Evolutionary conservation across 2,888 invertebrate genomes (phyloP).

Genomic region (Serripes groenlandicus): DNA sequence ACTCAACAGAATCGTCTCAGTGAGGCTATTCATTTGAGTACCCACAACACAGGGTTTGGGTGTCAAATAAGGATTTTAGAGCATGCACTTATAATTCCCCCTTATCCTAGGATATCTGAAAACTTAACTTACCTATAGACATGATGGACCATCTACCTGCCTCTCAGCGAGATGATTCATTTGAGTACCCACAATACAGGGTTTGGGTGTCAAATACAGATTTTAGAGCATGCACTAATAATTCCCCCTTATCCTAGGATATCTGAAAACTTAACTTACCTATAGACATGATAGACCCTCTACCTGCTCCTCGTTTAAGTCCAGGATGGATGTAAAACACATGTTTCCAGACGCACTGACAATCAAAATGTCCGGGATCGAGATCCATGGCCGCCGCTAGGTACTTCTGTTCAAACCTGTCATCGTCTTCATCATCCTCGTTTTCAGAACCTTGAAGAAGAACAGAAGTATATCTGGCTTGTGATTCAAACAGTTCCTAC

Average conservation of each 20-base stretch:
- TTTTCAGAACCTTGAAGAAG: slow-evolving; percentile 67
- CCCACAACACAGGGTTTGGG: too few relatives aligned
- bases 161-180: too few relatives aligned
- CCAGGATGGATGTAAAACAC: slow-evolving; percentile 91
- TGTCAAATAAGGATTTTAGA: too few relatives aligned
- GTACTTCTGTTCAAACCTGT: slow-evolving; percentile 79
- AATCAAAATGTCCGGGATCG: slow-evolving; percentile 91
- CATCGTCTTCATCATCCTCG: slow-evolving; percentile 82
- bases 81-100: too few relatives aligned
- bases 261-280: too few relatives aligned
- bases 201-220: too few relatives aligned
- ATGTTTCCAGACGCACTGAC: slow-evolving; percentile 91
- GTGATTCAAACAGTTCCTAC: neutral
- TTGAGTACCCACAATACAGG: too few relatives aligned
- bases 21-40: too few relatives aligned
- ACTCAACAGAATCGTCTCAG: too few relatives aligned
- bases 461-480: neutral
- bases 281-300: slow-evolving; percentile 65
- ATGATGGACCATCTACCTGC: slow-evolving; percentile 65
- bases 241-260: too few relatives aligned
- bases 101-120: too few relatives aligned
- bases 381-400: slow-evolving; percentile 87
- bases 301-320: slow-evolving; percentile 87
- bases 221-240: too few relatives aligned
- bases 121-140: slow-evolving; percentile 70